phyloP scores from a whole-genome alignment of 2,113 vertebrate genomes.

The Ursus arctos region DNA sequence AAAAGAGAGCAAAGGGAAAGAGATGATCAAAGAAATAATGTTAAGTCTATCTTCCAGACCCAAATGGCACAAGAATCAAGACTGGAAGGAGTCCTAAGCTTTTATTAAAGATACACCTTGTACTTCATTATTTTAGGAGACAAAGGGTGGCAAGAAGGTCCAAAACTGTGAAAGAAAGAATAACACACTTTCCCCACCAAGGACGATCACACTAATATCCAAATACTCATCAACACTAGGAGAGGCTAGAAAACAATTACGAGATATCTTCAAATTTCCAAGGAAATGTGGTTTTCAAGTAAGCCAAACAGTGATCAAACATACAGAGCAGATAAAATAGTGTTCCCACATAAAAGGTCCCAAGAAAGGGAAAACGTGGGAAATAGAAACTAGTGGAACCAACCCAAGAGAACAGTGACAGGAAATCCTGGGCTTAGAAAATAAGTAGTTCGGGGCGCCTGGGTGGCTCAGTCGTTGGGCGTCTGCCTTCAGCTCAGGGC shows the following conservation, averaged over 20 bases:
- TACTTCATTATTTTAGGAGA: not conserved
- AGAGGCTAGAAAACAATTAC: not conserved
- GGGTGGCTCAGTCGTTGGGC: too few species aligned
- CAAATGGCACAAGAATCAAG: not conserved
- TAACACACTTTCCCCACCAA: not conserved
- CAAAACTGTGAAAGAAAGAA: not conserved
- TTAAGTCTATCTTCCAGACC: not conserved
- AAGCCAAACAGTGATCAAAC: not conserved
- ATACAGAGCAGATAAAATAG: not conserved
- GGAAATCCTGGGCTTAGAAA: not conserved
- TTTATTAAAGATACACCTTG: not conserved
- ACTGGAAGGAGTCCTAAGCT: not conserved
- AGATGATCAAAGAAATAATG: not conserved
- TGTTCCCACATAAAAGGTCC: not conserved
- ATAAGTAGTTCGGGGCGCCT: too few species aligned
- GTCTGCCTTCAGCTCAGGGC: too few species aligned
- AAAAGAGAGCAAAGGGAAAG: not conserved
- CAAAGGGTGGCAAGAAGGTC: not conserved
- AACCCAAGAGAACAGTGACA: not conserved
- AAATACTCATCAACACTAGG: not conserved
- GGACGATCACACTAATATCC: not conserved
- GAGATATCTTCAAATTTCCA: not conserved
- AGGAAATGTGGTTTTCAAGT: not conserved
- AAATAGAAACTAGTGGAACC: not conserved
- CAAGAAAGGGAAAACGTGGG: not conserved